Percentiles rank a stretch among this genome's conserved stretches.
Conservation (phyloP, 2,888 invertebrate genomes). For the Pseudococcus longispinus region DNA sequence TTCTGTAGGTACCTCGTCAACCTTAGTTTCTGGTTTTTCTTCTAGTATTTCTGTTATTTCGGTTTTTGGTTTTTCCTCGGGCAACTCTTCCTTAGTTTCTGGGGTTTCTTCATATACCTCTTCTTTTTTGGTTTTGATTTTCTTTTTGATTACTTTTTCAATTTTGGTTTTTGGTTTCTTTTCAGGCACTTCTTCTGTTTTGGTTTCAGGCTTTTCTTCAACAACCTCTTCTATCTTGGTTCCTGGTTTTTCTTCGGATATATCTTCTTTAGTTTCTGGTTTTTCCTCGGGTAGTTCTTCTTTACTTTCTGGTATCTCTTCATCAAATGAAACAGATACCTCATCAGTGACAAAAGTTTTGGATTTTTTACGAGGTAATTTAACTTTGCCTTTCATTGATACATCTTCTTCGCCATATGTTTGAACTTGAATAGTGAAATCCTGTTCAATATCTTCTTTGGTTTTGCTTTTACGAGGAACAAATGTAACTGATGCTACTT, state of each 20-base stretch:
- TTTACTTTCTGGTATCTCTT: slow-evolving; percentile 62
- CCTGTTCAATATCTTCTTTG: slow-evolving; percentile 87
- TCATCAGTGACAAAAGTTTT: slow-evolving; percentile 62
- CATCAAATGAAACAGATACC: slow-evolving; percentile 66
- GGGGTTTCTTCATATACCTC: slow-evolving; percentile 64
- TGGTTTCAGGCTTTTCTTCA: slow-evolving; percentile 57
- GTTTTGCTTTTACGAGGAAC: slow-evolving; percentile 67
- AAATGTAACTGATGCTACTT: slow-evolving; percentile 78
- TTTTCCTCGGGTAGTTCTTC: background rate
- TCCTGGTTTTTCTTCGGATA: slow-evolving; percentile 60
- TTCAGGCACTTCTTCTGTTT: slow-evolving; percentile 10
- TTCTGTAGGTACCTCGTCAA: background rate
- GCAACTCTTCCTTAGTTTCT: slow-evolving; percentile 61
- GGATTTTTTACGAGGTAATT: slow-evolving; percentile 71
- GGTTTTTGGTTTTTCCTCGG: slow-evolving; percentile 63
- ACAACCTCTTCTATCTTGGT: slow-evolving; percentile 61
- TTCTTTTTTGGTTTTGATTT: slow-evolving; percentile 63
- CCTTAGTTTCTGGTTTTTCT: slow-evolving; percentile 59
- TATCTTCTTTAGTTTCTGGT: slow-evolving; percentile 57
- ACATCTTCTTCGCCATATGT: slow-evolving; percentile 88
- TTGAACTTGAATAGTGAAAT: slow-evolving; percentile 84
- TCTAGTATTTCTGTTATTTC: background rate
- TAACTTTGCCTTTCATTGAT: slow-evolving; percentile 83
- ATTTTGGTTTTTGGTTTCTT: slow-evolving; percentile 61
- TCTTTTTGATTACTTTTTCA: slow-evolving; percentile 68